These are phyloP conservation scores for Lampris megalopsis DNA, from an alignment of 2,113 vertebrate genomes.

Conservation along the genomic window DNA sequence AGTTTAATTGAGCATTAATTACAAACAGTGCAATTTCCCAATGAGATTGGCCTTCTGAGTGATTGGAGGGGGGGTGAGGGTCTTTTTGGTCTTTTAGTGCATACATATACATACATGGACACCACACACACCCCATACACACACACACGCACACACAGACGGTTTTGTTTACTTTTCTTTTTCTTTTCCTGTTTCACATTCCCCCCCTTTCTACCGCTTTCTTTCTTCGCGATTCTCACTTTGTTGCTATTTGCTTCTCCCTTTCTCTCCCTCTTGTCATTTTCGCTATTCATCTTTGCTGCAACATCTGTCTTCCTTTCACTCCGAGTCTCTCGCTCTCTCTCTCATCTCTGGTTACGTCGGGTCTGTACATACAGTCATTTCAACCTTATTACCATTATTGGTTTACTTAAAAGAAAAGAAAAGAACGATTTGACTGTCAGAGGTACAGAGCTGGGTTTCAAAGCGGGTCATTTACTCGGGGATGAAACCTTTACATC, in stretches of 20 bases:
- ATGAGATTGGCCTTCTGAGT: conserved; percentile 33
- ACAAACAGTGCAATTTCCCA: conserved; percentile 75
- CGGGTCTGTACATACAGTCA: not conserved
- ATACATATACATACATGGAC: conserved; percentile 9
- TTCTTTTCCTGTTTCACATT: not conserved
- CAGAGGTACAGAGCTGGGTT: not conserved
- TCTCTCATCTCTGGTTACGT: conserved; percentile 21
- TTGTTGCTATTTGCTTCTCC: conserved; percentile 1
- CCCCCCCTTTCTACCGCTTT: not conserved
- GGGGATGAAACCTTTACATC: not conserved
- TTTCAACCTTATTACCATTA: not conserved
- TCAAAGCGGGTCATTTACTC: not conserved
- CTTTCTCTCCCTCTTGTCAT: conserved; percentile 2
- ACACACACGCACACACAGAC: conserved; percentile 5
- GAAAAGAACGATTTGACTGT: not conserved
- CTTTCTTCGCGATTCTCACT: not conserved
- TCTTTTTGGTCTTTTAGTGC: conserved; percentile 7
- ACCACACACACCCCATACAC: conserved; percentile 12
- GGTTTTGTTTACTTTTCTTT: not conserved
- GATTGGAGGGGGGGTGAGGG: conserved; percentile 45
- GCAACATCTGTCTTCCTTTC: conserved; percentile 7
- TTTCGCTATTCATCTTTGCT: not conserved
- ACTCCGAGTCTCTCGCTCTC: conserved; percentile 16
- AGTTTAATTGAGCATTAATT: conserved; percentile 82
- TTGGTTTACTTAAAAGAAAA: not conserved